Evolutionary conservation across 2,797 vertebrate species (phyloP).

Genomic region (Alfaro cultratus): DNA sequence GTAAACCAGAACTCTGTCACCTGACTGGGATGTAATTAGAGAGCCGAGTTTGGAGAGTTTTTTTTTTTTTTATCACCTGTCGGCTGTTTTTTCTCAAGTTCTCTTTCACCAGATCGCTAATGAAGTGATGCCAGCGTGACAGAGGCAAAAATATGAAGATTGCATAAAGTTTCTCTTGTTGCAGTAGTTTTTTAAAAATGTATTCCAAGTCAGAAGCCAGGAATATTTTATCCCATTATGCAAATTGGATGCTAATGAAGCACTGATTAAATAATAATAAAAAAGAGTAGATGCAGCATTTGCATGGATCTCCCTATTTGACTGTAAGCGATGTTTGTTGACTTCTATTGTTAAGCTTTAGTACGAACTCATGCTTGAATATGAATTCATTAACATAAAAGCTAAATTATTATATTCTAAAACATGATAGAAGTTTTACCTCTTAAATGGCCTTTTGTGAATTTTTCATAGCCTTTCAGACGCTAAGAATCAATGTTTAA

Average conservation of each 20-base stretch:
- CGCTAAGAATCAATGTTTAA: neutral
- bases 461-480: neutral
- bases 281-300: neutral
- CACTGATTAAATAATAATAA: neutral
- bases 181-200: no score
- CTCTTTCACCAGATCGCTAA: constrained; percentile 35
- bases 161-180: neutral
- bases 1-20: constrained; percentile 12
- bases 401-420: neutral
- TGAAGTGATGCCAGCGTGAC: constrained; percentile 26
- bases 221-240: neutral
- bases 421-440: neutral
- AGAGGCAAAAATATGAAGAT: constrained; percentile 9
- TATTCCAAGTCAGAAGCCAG: constrained; percentile 3
- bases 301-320: neutral
- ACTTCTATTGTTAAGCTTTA: neutral
- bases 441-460: neutral
- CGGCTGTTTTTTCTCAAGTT: constrained; percentile 26
- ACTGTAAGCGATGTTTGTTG: neutral
- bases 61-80: constrained; percentile 33
- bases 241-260: constrained; percentile 20
- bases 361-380: no score
- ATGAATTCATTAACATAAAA: neutral
- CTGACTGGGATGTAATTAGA: constrained; percentile 35
- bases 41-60: neutral